Conservation (phyloP, 1,140 invertebrate genomes). For the Ctenoplectra terminalis region DNA sequence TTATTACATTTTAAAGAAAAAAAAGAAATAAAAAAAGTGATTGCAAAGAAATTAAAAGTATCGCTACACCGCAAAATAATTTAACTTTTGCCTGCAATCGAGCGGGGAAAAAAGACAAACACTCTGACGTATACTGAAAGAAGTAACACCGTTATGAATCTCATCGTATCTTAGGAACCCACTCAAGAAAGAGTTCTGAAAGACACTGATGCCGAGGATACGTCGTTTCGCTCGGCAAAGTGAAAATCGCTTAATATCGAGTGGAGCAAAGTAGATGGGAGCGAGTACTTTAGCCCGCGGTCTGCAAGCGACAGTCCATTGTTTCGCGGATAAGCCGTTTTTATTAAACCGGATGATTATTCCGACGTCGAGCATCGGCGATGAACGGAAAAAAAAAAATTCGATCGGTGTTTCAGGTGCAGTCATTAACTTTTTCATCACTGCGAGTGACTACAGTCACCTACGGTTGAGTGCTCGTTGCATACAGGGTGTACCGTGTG, state of each 20-base stretch:
- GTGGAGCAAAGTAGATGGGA: constrained; percentile 14
- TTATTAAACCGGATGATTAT: constrained; percentile 78
- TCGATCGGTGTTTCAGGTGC: constrained; percentile 53
- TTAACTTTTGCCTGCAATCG: no score
- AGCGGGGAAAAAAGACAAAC: no score
- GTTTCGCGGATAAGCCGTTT: constrained; percentile 76
- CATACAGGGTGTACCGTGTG: no score
- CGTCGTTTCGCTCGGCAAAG: constrained; percentile 5
- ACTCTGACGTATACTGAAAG: background rate
- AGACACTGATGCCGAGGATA: background rate
- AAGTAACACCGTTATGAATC: background rate
- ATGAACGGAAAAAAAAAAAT: constrained; percentile 34
- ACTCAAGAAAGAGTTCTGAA: background rate
- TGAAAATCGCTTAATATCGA: constrained; percentile 59
- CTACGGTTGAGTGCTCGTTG: no score
- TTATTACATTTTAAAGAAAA: no score
- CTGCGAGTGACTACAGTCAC: background rate
- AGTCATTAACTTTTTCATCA: constrained; percentile 28
- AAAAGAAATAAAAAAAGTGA: no score
- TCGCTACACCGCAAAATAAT: no score
- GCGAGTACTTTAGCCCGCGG: constrained; percentile 3
- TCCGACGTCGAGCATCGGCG: constrained; percentile 65
- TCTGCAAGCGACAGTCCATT: constrained; percentile 73
- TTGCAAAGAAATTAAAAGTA: no score
- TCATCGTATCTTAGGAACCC: background rate